Base-by-base conservation (phyloP, 2,113 vertebrate genomes). In the Oceanodroma tethys region DNA sequence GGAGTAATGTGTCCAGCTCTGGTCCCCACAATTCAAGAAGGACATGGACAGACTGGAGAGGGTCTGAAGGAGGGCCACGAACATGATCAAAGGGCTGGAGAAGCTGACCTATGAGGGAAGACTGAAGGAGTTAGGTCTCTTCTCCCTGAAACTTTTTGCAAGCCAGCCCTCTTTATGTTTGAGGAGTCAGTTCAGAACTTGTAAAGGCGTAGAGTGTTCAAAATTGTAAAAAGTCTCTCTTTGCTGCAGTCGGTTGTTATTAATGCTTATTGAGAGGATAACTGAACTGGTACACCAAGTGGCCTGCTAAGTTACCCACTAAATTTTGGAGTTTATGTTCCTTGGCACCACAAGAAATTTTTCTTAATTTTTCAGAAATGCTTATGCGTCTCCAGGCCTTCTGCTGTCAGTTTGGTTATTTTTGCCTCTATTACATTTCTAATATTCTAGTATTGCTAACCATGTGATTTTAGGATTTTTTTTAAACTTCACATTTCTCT, bases 11-110 rank as follows among this genome's bases (percentile, higher is more conserved):
- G 30, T 40, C 74, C 29, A 9, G 13, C 38, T 73, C 53, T 81
- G 1, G 0, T 42, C 43, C 59, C 13, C n/a, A 43, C 42, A 68
- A 7, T 32, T 76, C 43, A 19, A 47, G 47, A 50, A 56, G 14
- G 26, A 20, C 1, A 2, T 4, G 11, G 40, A 40, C 0, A 4
- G n/a, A 29, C 8, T 42, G 38, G 26, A 52, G 43, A 32, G 20
- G 2, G 4, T 43, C 76, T 16, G 16, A 43, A 86, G 47, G 18
- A 80, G 7, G 13, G 15, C n/a, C n/a, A 18, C 0, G 1, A 74
- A 74, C 36, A 13, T 36, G 23, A 50, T 22, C 45, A 36, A 10
- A 55, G 16, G 14, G 16, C 66, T 80, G 52, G 47, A 75, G 19
- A 72, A 45, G 18, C 42, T 63, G 25, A 14, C 5, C 34, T 52